phyloP scores from a whole-genome alignment of 2,888 invertebrate species.

The Nemapogon koenigi region DNA sequence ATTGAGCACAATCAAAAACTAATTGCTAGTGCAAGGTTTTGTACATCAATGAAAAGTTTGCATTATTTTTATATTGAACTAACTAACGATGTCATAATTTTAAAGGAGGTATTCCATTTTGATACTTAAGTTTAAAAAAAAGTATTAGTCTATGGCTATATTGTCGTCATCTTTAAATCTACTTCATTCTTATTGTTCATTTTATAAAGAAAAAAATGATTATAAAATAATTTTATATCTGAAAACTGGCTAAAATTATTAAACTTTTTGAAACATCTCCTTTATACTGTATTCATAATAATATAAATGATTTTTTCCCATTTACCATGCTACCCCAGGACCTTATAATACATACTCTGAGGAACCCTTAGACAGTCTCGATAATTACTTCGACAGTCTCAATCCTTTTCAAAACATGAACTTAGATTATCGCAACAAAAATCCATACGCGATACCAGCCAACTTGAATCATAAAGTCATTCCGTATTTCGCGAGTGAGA shows the following conservation, averaged over 20 bases:
- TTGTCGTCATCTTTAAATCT: background rate
- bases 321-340: slow-evolving; percentile 46
- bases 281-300: too few relatives aligned
- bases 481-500: slow-evolving; percentile 38
- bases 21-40: too few relatives aligned
- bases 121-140: too few relatives aligned
- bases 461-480: slow-evolving; percentile 47
- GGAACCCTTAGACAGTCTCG: slow-evolving; percentile 47
- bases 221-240: background rate
- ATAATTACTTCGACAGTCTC: slow-evolving; percentile 52
- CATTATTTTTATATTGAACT: too few relatives aligned
- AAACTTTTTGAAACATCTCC: too few relatives aligned
- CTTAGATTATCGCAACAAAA: slow-evolving; percentile 46
- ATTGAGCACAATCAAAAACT: too few relatives aligned
- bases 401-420: slow-evolving; percentile 37
- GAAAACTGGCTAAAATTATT: too few relatives aligned
- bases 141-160: background rate
- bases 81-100: too few relatives aligned
- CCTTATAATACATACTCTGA: slow-evolving; percentile 25
- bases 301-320: too few relatives aligned
- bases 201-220: background rate
- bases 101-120: too few relatives aligned
- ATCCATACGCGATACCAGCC: slow-evolving; percentile 59
- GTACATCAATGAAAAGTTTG: too few relatives aligned
- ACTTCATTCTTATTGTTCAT: background rate